Evolutionary conservation across 2,113 vertebrate genomes (phyloP), one percentile per base, ranked within the genome.

Genomic region (Callorhinus ursinus): DNA sequence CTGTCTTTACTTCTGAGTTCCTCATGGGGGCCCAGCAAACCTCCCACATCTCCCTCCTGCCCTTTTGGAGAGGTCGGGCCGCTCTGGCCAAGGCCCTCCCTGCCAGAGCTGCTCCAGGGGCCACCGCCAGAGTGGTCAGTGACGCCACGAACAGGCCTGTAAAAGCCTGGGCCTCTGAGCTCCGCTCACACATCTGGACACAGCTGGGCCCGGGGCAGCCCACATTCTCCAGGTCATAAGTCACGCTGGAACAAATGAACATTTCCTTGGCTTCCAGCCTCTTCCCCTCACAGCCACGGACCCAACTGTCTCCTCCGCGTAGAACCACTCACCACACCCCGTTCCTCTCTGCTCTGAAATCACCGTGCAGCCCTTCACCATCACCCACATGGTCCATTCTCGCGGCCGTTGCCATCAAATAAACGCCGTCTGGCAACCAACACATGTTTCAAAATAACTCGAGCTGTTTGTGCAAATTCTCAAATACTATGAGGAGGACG

Each of bases 141-240:
- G 65, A 98, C 0, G 3, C 59, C 59, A 77, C 42, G 15, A 57
- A 46, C 31, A 77, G 24, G 59, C 19, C 28, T 84, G 46, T 46
- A 33, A 51, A 42, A 49, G 53, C n/a, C 31, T 0, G 85, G 33
- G 77, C 31, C 59, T 88, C 28, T 55, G 90, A 46, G 36, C 21
- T 72, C n/a, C 11, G 53, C 69, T 33, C 82, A 28, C 7, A 28
- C 61, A 80, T 96, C 93, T 96, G 85, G 67, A 96, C 74, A 51
- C 4, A 39, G 84, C 77, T 53, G 59, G 92, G 22, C 92, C 84
- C 4, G 33, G 53, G 88, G 42, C n/a, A 67, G 81, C 71, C 77
- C 46, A 55, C 36, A 93, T 86, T 94, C 90, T 88, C 72, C 59
- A 77, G 87, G 97, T 94, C 82, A 61, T 77, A 94, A 76, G 86